A percentile compares a stretch with the other conserved stretches of the same genome.
Evolutionary conservation across 37 sponge, comb jelly and placozoan species (phyloP).

Genomic region (Beroe ovata): DNA sequence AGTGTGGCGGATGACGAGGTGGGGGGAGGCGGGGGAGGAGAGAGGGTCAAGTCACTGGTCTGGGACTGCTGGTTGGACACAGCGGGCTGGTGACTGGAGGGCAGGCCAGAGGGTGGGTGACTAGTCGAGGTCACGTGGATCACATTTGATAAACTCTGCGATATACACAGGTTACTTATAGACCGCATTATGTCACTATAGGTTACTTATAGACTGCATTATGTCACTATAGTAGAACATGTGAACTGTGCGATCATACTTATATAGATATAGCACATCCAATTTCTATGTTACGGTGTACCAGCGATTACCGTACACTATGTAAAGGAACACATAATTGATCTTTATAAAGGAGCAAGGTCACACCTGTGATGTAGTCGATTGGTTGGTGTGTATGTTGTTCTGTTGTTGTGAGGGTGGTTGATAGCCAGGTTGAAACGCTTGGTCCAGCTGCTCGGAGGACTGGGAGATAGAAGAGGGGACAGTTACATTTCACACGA

Average conservation of each 20-base stretch:
- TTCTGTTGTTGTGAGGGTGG: neutral
- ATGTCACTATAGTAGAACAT: too few relatives aligned
- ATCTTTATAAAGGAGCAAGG: too few relatives aligned
- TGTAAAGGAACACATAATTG: too few relatives aligned
- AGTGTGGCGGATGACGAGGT: neutral
- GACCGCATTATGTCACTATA: too few relatives aligned
- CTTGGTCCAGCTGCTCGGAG: conserved; percentile 11
- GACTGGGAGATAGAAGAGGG: conserved; percentile 9
- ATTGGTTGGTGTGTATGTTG: neutral
- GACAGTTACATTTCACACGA: too few relatives aligned
- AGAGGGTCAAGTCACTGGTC: neutral
- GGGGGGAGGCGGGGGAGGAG: neutral
- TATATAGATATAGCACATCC: too few relatives aligned
- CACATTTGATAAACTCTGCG: neutral
- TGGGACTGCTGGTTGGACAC: conserved; percentile 43
- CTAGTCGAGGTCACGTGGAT: neutral
- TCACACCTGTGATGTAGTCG: too few relatives aligned
- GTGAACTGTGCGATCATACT: too few relatives aligned
- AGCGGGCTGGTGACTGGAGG: neutral
- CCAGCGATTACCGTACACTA: too few relatives aligned
- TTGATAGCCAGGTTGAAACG: neutral
- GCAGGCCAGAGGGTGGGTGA: neutral
- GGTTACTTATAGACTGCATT: too few relatives aligned
- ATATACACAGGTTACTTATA: too few relatives aligned
- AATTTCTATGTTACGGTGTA: too few relatives aligned